phyloP scores from a whole-genome alignment of 2,113 vertebrate species.

The Carassius auratus region DNA sequence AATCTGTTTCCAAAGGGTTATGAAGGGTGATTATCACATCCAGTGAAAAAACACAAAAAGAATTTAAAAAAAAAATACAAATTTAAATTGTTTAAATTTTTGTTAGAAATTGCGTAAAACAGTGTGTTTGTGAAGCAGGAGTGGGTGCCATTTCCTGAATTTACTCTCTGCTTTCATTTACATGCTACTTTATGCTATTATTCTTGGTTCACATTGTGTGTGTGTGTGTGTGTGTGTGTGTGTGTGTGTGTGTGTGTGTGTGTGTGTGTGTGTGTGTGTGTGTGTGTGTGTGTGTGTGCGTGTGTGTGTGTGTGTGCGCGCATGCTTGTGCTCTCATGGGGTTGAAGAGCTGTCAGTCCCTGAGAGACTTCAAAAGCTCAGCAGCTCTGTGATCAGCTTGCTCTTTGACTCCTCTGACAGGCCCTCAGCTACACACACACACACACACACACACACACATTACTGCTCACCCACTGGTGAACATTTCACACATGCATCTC shows the following conservation, averaged over 20 bases:
- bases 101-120: background rate
- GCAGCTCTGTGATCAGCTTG: conserved; percentile 70
- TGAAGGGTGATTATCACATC: background rate
- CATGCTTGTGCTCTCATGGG: conserved; percentile 56
- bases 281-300: conserved; percentile 5
- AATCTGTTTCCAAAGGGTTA: background rate
- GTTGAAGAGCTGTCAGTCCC: conserved; percentile 64
- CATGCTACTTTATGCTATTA: conserved; percentile 12
- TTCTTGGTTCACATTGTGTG: conserved; percentile 47
- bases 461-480: background rate
- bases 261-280: conserved; percentile 27
- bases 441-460: conserved; percentile 27
- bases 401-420: conserved; percentile 45
- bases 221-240: conserved; percentile 31
- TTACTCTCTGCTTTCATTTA: conserved; percentile 22
- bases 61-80: too few species aligned
- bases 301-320: background rate
- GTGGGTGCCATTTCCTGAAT: background rate
- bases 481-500: background rate
- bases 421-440: conserved; percentile 10
- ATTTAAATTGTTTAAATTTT: background rate
- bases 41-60: background rate
- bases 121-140: background rate
- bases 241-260: conserved; percentile 8
- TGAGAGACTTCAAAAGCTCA: conserved; percentile 64